These are phyloP conservation scores for Anoplophora glabripennis DNA, from an alignment of 1,140 invertebrate genomes.

Conservation along the genomic window DNA sequence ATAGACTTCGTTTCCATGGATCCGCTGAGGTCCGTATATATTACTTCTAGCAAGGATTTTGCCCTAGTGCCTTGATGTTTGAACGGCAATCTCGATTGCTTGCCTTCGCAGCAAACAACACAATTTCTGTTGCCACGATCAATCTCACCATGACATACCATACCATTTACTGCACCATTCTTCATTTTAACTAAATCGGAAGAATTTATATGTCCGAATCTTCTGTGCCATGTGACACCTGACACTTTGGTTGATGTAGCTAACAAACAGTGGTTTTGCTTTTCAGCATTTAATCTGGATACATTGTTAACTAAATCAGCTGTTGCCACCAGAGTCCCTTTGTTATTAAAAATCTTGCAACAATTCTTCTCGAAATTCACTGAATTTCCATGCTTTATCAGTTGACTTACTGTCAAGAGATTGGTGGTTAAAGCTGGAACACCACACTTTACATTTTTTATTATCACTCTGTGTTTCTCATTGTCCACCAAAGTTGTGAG, in stretches of 20 bases:
- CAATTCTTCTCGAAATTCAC: conserved; percentile 6
- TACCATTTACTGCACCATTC: conserved; percentile 27
- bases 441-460: background rate
- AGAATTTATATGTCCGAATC: conserved; percentile 25
- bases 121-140: conserved; percentile 16
- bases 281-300: too few species aligned
- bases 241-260: too few species aligned
- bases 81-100: conserved; percentile 38
- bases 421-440: conserved; percentile 8
- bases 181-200: conserved; percentile 32
- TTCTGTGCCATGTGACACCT: background rate
- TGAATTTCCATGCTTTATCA: background rate
- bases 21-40: conserved; percentile 42
- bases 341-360: background rate
- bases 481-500: background rate
- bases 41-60: conserved; percentile 27
- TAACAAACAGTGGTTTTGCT: too few species aligned
- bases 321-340: too few species aligned
- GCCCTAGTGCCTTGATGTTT: conserved; percentile 22
- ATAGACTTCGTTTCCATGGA: conserved; percentile 39
- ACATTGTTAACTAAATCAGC: too few species aligned
- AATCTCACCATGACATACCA: conserved; percentile 22
- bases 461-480: background rate
- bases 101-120: conserved; percentile 39
- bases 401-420: conserved; percentile 2